Base-by-base conservation (phyloP, 23 tunicate genomes). In the Aplidium turbinatum region DNA sequence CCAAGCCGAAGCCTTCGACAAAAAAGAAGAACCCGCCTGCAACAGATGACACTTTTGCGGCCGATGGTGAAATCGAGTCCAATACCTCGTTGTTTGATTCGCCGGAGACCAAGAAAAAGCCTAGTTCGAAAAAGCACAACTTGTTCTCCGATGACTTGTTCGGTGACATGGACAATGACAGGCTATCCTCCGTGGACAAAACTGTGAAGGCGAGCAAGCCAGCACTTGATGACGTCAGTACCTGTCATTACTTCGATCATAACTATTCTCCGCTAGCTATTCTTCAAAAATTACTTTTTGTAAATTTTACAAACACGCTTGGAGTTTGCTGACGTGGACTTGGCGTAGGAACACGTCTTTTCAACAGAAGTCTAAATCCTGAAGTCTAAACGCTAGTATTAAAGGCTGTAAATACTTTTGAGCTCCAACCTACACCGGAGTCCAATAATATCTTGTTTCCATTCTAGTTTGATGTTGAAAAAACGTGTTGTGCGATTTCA, bases 131-230 rank as follows among this genome's bases (percentile, higher is more conserved):
- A 35, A 45, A 40, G 30, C 45, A 42, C 19, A 42, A 60, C 11
- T 33, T 76, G 40, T 62, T 58, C 25, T 38, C 22, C 2, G 76
- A 70, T 31, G 82, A 76, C 45, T 46, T 76, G 26, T 76, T 76
- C 31, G 71, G 72, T 1, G 82, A 76, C 27, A 20, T 76, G 11
- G 58, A 58, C 28, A 42, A 42, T 31, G 7, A 20, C 19, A 38
- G 22, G 21, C 4, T 22, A 25, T 24, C 22, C 13, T 13, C 35
- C 3, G 36, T 24, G 22, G 38, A 65, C 28, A 65, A 65, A 38
- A n/a, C n/a, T n/a, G n/a, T n/a, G n/a, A 65, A 35, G 6, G 27
- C 72, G 25, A 11, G 28, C 3, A 30, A 13, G 7, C 27, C 72
- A 16, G 50, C n/a, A n/a, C n/a, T 65, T 38, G 72, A 65, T 36